Percentiles rank a stretch among this genome's conserved stretches.
Evolutionary conservation across 2,888 invertebrate genomes (phyloP).

Genomic region (Acanthosepion pharaonis): DNA sequence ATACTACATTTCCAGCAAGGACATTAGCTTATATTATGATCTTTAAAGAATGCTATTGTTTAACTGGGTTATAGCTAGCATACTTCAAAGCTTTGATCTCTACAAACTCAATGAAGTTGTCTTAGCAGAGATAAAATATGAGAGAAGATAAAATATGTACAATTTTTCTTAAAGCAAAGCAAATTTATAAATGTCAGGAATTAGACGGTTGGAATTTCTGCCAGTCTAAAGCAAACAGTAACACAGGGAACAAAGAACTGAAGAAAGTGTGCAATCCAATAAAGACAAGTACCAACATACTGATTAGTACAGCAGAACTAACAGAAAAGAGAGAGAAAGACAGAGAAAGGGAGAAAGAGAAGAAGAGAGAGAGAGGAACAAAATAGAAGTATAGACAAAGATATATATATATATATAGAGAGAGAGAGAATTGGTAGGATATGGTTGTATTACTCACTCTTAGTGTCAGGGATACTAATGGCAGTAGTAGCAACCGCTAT

Average conservation of each 20-base stretch:
- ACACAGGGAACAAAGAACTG: constrained; percentile 51
- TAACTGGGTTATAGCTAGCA: too few relatives aligned
- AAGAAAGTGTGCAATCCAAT: background rate
- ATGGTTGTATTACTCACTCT: constrained; percentile 47
- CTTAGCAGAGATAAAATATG: background rate
- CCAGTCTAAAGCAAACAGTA: constrained; percentile 58
- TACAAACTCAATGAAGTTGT: background rate
- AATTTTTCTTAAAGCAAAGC: background rate
- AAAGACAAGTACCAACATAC: constrained; percentile 47
- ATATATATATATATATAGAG: background rate
- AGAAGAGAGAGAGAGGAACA: constrained; percentile 23
- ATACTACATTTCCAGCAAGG: too few relatives aligned
- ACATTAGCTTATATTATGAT: too few relatives aligned
- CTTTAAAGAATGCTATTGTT: too few relatives aligned
- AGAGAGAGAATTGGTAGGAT: constrained; percentile 34
- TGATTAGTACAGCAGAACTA: background rate
- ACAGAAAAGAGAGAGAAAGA: constrained; percentile 44
- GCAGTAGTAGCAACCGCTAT: constrained; percentile 43
- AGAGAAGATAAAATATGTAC: background rate
- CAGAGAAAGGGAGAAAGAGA: constrained; percentile 24
- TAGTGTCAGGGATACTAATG: constrained; percentile 47
- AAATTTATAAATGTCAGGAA: constrained; percentile 11
- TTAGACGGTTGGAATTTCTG: constrained; percentile 53
- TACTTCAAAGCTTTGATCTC: too few relatives aligned
- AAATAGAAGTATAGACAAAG: background rate